Evolutionary conservation across 2,888 invertebrate genomes (phyloP), one percentile per base, ranked within the genome.

Genomic region (Pyrrhosoma nymphula): DNA sequence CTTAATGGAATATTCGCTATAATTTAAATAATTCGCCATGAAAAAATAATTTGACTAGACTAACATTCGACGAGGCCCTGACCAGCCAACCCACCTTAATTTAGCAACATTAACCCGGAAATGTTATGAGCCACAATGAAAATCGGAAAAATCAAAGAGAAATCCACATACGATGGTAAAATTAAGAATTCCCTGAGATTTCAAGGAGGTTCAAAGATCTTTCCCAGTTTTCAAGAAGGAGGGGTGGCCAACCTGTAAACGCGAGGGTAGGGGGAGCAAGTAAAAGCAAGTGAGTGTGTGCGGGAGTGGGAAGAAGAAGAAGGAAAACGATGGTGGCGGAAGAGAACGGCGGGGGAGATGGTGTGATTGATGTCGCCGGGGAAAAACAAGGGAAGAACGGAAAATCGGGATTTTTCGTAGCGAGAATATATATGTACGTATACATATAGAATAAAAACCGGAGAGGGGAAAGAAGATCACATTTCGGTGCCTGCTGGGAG

Each of bases 281-380:
- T 35, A 18, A 18, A 82, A 16, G 69, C 69, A n/a, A 6, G 47
- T 20, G 47, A 39, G 47, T 4, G 47, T 23, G 39, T 88, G 23
- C 1, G 35, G 0, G 88, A 47, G 16, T 4, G 18, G 88, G 0
- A 88, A 39, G 39, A 35, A 30, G 88, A 55, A 12, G 56, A 12
- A n/a, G 89, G 55, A 56, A 20, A n/a, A 56, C 47, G 88, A 18
- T 6, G 88, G 26, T 18, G 88, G 47, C 89, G 89, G 89, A 16
- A 55, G n/a, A 14, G n/a, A 23, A n/a, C 16, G 26, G 23, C 26
- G 55, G 14, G 26, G 89, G 39, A 89, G 89, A 89, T 55, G 89
- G 89, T 55, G 89, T 89, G 89, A 89, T 89, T 89, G 89, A 89
- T 89, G 89, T 89, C 89, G 56, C 89, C 55, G n/a, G 39, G 56